These are phyloP conservation scores for Etheostoma perlongum DNA, from an alignment of 2,797 vertebrate genomes.

Conservation along the genomic window DNA sequence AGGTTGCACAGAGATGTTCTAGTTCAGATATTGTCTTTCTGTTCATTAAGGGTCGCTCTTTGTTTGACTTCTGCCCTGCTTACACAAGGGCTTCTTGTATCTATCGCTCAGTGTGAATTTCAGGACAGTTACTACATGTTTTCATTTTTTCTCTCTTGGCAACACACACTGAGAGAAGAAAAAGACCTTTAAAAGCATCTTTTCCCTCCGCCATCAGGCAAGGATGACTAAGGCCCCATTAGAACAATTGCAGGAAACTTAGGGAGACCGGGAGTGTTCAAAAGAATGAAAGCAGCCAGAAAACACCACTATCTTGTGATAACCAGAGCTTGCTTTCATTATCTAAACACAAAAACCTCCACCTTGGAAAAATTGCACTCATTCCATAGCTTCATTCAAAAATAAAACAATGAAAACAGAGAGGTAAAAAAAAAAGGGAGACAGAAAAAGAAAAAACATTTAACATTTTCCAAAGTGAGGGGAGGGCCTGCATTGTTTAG, in stretches of 20 bases:
- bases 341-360: slow-evolving; percentile 73
- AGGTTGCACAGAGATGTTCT: slow-evolving; percentile 49
- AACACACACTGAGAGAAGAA: slow-evolving; percentile 67
- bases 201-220: slow-evolving; percentile 78
- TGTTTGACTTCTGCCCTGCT: slow-evolving; percentile 68
- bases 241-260: slow-evolving; percentile 88
- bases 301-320: slow-evolving; percentile 83
- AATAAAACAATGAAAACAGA: slow-evolving; percentile 72
- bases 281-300: slow-evolving; percentile 81
- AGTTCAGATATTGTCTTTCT: slow-evolving; percentile 79
- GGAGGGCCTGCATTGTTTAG: slow-evolving; percentile 86
- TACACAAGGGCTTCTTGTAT: slow-evolving; percentile 62
- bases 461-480: slow-evolving; percentile 81
- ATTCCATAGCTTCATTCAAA: slow-evolving; percentile 66
- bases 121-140: slow-evolving; percentile 75
- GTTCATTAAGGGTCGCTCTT: slow-evolving; percentile 67
- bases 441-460: slow-evolving; percentile 64
- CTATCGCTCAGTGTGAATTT: slow-evolving; percentile 59
- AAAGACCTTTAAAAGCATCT: slow-evolving; percentile 79
- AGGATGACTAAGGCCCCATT: slow-evolving; percentile 83
- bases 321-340: slow-evolving; percentile 76
- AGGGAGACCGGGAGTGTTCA: slow-evolving; percentile 82
- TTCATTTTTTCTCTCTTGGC: slow-evolving; percentile 78
- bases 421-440: slow-evolving; percentile 38
- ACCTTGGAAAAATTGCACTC: slow-evolving; percentile 76